phyloP scores from a whole-genome alignment of 2,797 vertebrate genomes.

The Tympanoctomys barrerae region DNA sequence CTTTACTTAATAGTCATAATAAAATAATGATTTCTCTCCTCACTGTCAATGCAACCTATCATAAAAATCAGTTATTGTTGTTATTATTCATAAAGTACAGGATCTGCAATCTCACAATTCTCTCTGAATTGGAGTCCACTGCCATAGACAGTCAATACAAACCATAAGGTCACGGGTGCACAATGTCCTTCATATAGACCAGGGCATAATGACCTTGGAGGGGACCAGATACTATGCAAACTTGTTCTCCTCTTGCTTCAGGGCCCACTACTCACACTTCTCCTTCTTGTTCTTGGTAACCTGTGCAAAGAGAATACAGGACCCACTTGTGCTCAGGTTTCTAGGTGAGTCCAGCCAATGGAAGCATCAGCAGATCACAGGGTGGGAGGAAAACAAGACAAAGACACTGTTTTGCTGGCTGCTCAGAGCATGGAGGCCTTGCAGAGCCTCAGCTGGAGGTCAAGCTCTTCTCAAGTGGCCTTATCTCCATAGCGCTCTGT shows the following conservation, averaged over 20 bases:
- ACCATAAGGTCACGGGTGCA: not conserved
- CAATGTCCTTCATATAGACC: conserved; percentile 13
- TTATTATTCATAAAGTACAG: not conserved
- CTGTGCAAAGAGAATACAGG: not conserved
- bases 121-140: not conserved
- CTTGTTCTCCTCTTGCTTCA: not conserved
- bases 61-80: conserved; percentile 3
- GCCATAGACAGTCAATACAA: not conserved
- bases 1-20: conserved; percentile 46
- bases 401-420: not conserved
- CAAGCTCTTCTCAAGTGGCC: not conserved
- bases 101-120: not conserved
- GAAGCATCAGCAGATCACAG: not conserved
- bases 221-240: not conserved
- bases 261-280: not conserved
- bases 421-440: not conserved
- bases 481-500: not conserved
- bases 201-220: not conserved
- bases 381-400: not conserved
- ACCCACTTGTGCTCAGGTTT: not conserved
- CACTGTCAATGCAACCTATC: not conserved
- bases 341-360: not conserved
- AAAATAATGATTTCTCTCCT: conserved; percentile 21
- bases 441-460: not conserved
- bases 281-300: not conserved